Conservation (phyloP, 2,888 invertebrate species). For the Polymixis flavicincta region DNA sequence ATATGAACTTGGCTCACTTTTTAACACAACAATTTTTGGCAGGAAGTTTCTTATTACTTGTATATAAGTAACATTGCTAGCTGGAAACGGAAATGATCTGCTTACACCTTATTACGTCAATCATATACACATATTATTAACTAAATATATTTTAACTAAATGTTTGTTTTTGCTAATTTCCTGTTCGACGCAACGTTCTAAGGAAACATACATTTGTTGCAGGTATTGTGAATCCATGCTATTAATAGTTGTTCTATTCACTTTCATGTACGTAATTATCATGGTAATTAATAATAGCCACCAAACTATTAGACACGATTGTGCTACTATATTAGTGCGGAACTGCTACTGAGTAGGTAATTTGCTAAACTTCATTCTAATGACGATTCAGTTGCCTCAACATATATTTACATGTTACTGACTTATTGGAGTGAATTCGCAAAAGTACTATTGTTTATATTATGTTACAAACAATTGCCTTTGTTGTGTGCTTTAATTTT, state of each 20-base stretch:
- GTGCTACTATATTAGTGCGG: neutral
- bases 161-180: slow-evolving; percentile 30
- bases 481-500: neutral
- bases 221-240: neutral
- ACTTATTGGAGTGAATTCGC: neutral
- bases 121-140: slow-evolving; percentile 23
- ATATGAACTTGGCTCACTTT: slow-evolving; percentile 39
- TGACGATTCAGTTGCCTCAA: too few species aligned
- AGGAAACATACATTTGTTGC: slow-evolving; percentile 4
- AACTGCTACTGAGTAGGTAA: neutral
- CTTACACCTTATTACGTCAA: slow-evolving; percentile 42
- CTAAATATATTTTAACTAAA: slow-evolving; percentile 15
- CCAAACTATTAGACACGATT: neutral
- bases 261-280: neutral
- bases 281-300: slow-evolving; percentile 16
- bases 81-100: slow-evolving; percentile 42
- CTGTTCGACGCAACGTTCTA: slow-evolving; percentile 16
- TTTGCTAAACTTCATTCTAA: too few species aligned
- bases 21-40: neutral
- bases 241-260: slow-evolving; percentile 20
- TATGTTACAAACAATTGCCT: neutral
- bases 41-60: slow-evolving; percentile 26
- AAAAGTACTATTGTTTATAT: neutral
- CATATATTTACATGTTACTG: too few species aligned
- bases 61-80: slow-evolving; percentile 14